Evolutionary conservation across 1,140 invertebrate genomes (phyloP).

Genomic region (Drosophila dunni): DNA sequence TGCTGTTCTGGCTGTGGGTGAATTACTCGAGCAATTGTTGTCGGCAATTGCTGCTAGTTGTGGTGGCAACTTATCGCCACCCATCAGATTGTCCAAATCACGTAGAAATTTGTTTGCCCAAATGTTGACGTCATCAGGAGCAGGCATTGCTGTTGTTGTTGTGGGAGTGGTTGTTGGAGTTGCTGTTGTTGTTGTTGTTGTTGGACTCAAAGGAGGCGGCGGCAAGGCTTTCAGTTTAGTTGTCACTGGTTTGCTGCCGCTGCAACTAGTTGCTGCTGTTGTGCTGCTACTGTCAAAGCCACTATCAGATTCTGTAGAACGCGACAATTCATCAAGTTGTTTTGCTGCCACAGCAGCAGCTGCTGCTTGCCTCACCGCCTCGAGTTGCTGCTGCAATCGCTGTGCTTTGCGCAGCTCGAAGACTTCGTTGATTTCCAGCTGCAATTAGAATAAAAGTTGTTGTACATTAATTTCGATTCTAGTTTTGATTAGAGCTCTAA

Average conservation of each 20-base stretch:
- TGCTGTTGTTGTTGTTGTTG: neutral
- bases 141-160: neutral
- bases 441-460: slow-evolving; percentile 76
- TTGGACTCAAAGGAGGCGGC: slow-evolving; percentile 65
- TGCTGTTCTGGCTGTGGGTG: slow-evolving; percentile 73
- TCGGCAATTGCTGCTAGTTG: slow-evolving; percentile 54
- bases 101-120: slow-evolving; percentile 84
- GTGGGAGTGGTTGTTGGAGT: slow-evolving; percentile 1
- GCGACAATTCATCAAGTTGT: slow-evolving; percentile 80
- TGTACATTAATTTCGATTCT: slow-evolving; percentile 60
- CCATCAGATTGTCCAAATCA: slow-evolving; percentile 83
- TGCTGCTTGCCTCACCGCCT: slow-evolving; percentile 50
- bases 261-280: slow-evolving; percentile 32
- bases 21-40: slow-evolving; percentile 45
- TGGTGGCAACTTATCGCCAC: slow-evolving; percentile 67
- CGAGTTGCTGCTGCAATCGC: slow-evolving; percentile 63
- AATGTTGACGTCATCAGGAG: slow-evolving; percentile 77
- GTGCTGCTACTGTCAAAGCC: slow-evolving; percentile 81
- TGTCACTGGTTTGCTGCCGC: slow-evolving; percentile 58
- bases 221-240: slow-evolving; percentile 75
- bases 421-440: slow-evolving; percentile 84
- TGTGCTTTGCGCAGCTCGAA: slow-evolving; percentile 78
- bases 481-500: slow-evolving; percentile 74
- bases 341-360: slow-evolving; percentile 34
- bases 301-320: slow-evolving; percentile 82